These are phyloP conservation scores for Pelmatolapia mariae DNA, from an alignment of 2,113 vertebrate genomes.

Conservation along the genomic window DNA sequence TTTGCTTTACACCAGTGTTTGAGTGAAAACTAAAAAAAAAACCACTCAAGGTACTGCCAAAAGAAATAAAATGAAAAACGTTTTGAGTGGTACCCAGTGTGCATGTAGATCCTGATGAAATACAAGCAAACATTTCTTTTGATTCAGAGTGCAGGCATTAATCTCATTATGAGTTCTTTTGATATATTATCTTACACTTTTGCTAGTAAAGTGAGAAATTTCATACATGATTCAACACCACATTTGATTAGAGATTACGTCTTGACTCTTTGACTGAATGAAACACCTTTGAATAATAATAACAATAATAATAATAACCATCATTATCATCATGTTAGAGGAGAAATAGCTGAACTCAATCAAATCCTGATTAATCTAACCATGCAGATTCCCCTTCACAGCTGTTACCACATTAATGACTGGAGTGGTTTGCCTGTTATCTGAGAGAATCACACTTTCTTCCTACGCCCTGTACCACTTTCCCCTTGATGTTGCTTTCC, in stretches of 20 bases:
- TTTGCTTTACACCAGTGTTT: not conserved
- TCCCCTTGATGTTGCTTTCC: not conserved
- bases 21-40: not conserved
- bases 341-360: not conserved
- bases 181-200: not conserved
- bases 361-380: not conserved
- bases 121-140: not conserved
- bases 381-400: not conserved
- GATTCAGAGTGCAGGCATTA: not conserved
- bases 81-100: not conserved
- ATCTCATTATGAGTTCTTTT: not conserved
- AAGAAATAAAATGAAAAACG: not conserved
- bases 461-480: not conserved
- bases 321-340: not conserved
- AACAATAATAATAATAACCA: not conserved
- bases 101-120: not conserved
- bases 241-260: not conserved
- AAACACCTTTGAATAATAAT: not conserved
- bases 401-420: not conserved
- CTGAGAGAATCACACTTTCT: not conserved
- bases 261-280: not conserved
- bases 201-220: not conserved
- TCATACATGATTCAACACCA: not conserved
- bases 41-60: not conserved
- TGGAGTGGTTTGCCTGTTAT: not conserved